Base-by-base conservation (phyloP, 1,140 invertebrate genomes). In the Wiebesia pumilae region DNA sequence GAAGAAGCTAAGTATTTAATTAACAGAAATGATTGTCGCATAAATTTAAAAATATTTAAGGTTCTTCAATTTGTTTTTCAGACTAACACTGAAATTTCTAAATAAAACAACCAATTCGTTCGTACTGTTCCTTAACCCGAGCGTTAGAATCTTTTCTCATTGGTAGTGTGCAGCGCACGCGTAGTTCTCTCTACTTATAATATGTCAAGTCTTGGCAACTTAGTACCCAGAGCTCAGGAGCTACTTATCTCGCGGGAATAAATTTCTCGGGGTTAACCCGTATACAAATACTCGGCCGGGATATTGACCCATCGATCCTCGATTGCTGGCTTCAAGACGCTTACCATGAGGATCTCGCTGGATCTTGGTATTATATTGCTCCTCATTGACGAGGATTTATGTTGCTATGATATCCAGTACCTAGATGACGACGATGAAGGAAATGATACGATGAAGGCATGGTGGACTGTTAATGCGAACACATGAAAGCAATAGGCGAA, bases 161-260 rank as follows among this genome's bases (percentile, higher is more conserved):
- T 14, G 21, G 21, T 24, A 4, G 3, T 62, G 58, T 62, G 27
- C 27, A 62, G 27, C 58, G 24, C 58, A 27, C 0, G 58, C 58
- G 58, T 27, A 35, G 75, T 30, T 30, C 58, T 62, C 30, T 30
- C 38, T 16, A 2, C 58, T 80, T 65, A 69, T 79, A 75, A 82
- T 86, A 86, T 77, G 85, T 82, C 85, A 75, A 81, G 40, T 33
- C 78, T 65, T 21, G 16, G 83, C n/a, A n/a, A 38, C 47, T 1
- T 30, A 51, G 65, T 54, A 62, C 33, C 69, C 14, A 27, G 47
- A 33, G 67, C 19, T 62, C 71, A 27, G 47, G n/a, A 24, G 77
- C 51, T 73, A 80, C 85, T 86, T 86, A 86, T 86, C 85, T 86
- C 85, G 47, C 35, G 67, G 67, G 86, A 84, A 87, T 87, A 87